Conservation (phyloP, 2,113 vertebrate species). For the Tenebrosternarchus preto region DNA sequence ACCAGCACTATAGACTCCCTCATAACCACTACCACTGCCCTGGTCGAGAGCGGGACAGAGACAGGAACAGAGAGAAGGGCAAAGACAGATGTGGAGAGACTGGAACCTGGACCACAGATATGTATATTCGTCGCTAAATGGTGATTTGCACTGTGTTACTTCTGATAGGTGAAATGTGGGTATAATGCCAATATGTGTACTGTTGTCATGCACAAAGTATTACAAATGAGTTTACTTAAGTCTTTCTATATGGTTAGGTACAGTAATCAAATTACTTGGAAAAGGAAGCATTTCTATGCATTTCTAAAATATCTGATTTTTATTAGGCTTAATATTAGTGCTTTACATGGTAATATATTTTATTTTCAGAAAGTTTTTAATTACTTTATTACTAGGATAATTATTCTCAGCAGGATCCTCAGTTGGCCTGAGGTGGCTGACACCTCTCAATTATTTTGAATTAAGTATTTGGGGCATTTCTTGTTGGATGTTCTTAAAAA, state of each 20-base stretch:
- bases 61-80: constrained; percentile 31
- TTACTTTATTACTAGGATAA: not conserved
- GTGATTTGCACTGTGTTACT: constrained; percentile 33
- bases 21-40: constrained; percentile 68
- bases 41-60: constrained; percentile 56
- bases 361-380: not conserved
- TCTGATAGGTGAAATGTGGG: constrained; percentile 39
- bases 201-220: constrained; percentile 15
- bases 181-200: constrained; percentile 29
- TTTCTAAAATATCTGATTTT: not conserved
- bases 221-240: constrained; percentile 22
- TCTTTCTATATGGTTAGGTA: not conserved
- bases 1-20: constrained; percentile 72
- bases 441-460: too few relatives aligned
- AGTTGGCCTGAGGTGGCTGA: not conserved
- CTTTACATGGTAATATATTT: not conserved
- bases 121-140: constrained; percentile 76
- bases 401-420: not conserved
- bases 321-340: not conserved
- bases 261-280: not conserved
- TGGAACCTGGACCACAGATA: constrained; percentile 83
- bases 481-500: too few relatives aligned
- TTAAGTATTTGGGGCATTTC: too few relatives aligned
- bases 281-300: not conserved
- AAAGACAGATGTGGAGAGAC: constrained; percentile 72